Conservation (phyloP, 2,888 invertebrate species). For the Hirudinaria manillensis region DNA sequence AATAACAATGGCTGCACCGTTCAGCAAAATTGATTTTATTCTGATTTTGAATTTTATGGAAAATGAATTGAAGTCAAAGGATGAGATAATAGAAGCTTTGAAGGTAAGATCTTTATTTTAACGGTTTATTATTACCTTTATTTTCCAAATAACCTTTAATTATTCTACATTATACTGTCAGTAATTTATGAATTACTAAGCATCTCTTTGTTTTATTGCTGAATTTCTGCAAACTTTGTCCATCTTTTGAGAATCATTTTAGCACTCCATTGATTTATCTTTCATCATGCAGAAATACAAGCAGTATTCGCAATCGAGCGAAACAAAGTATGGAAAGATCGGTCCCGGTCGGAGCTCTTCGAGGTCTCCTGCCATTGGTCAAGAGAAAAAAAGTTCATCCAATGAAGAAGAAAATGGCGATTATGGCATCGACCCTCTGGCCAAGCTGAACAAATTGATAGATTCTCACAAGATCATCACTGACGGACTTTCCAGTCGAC, state of each 20-base stretch:
- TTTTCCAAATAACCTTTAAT: too few species aligned
- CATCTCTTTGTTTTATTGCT: too few species aligned
- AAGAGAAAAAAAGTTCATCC: not conserved
- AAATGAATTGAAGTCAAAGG: constrained; percentile 26
- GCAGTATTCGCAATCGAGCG: constrained; percentile 6
- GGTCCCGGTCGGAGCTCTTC: constrained; percentile 2
- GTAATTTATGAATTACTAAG: too few species aligned
- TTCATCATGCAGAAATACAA: not conserved
- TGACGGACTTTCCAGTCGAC: not conserved
- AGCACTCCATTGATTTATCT: too few species aligned
- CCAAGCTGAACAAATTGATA: constrained; percentile 20
- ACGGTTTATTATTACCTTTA: not conserved
- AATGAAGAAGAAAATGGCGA: not conserved
- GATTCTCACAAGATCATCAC: constrained; percentile 8
- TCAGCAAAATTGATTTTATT: constrained; percentile 29
- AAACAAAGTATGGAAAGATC: constrained; percentile 17
- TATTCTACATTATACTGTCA: too few species aligned
- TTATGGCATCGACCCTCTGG: constrained; percentile 10
- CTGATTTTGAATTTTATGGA: constrained; percentile 30
- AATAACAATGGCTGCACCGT: constrained; percentile 18
- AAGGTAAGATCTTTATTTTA: constrained; percentile 12
- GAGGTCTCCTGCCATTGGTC: not conserved
- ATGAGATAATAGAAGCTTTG: constrained; percentile 15
- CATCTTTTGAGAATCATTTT: too few species aligned
- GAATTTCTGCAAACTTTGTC: too few species aligned